These are phyloP conservation scores for Diarsia dahlii DNA, from an alignment of 2,888 invertebrate species.

Conservation along the genomic window DNA sequence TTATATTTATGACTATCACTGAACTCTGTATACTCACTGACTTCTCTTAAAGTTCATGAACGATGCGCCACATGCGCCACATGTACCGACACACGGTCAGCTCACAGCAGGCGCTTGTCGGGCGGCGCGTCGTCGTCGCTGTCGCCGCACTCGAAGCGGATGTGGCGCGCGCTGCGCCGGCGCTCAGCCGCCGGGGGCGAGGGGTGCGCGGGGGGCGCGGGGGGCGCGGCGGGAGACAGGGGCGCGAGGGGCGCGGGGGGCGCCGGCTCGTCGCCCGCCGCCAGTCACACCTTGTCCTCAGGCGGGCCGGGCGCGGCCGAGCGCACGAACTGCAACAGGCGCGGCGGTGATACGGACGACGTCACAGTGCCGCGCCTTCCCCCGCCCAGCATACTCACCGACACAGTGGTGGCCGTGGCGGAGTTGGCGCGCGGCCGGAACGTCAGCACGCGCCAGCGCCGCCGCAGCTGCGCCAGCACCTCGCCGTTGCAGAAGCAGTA, in stretches of 20 bases:
- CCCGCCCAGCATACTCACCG: constrained; percentile 92
- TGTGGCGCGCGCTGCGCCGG: constrained; percentile 76
- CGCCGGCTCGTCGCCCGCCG: constrained; percentile 83
- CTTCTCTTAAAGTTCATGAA: constrained; percentile 7
- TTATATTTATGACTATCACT: constrained; percentile 25
- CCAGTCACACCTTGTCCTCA: constrained; percentile 97
- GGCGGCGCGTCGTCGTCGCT: constrained; percentile 86
- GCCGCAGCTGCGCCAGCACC: constrained; percentile 96
- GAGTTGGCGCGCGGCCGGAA: constrained; percentile 95
- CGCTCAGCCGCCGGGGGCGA: constrained; percentile 64
- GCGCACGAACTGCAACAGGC: constrained; percentile 94
- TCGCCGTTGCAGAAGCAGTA: constrained; percentile 99
- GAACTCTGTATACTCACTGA: constrained; percentile 1
- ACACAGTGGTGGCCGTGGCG: constrained; percentile 96
- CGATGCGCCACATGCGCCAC: constrained; percentile 11
- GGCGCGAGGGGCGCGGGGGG: constrained; percentile 44
- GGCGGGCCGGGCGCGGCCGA: constrained; percentile 92
- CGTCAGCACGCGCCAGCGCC: constrained; percentile 96
- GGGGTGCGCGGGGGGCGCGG: constrained; percentile 92
- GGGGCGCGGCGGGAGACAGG: not conserved
- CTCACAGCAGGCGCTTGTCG: constrained; percentile 79
- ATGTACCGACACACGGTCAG: not conserved
- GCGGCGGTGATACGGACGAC: constrained; percentile 57
- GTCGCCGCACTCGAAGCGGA: constrained; percentile 86
- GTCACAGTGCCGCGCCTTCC: constrained; percentile 35